phyloP scores from a whole-genome alignment of 2,113 vertebrate genomes.

The Centrocercus urophasianus region DNA sequence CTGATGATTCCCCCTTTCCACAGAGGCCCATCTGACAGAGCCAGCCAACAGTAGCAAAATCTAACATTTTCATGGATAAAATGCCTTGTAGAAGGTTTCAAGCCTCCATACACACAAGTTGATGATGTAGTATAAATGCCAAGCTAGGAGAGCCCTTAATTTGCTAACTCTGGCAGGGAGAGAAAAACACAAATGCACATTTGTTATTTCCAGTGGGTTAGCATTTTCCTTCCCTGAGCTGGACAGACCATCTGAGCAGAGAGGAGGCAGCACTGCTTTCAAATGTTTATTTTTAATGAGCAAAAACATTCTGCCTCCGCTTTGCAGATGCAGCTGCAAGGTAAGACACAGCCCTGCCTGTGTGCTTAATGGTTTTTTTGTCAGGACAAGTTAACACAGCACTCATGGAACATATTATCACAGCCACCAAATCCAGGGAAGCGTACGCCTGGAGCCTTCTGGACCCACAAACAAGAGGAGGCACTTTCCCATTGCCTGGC shows the following conservation, averaged over 20 bases:
- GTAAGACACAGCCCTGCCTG: not conserved
- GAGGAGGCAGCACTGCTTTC: not conserved
- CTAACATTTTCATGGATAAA: not conserved
- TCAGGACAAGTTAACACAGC: not conserved
- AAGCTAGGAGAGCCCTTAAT: conserved; percentile 12
- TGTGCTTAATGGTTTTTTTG: conserved; percentile 16
- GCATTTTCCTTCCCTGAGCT: not conserved
- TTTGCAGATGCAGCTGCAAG: conserved; percentile 9
- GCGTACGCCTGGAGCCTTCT: not conserved
- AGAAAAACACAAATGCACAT: not conserved
- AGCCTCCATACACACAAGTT: not conserved
- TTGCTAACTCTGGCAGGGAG: not conserved
- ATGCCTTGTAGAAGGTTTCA: not conserved
- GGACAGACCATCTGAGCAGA: conserved; percentile 10
- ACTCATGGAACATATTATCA: not conserved
- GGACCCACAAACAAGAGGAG: not conserved
- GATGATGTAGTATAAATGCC: not conserved
- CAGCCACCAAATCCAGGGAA: not conserved
- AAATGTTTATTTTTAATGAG: conserved; percentile 14
- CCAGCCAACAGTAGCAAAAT: not conserved
- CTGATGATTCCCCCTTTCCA: not conserved
- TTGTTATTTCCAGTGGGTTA: conserved; percentile 8
- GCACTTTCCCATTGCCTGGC: not conserved
- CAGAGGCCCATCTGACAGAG: not conserved
- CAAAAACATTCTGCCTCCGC: conserved; percentile 7